Evolutionary conservation across 1,140 invertebrate species (phyloP).

Genomic region (Drepana arcuata): DNA sequence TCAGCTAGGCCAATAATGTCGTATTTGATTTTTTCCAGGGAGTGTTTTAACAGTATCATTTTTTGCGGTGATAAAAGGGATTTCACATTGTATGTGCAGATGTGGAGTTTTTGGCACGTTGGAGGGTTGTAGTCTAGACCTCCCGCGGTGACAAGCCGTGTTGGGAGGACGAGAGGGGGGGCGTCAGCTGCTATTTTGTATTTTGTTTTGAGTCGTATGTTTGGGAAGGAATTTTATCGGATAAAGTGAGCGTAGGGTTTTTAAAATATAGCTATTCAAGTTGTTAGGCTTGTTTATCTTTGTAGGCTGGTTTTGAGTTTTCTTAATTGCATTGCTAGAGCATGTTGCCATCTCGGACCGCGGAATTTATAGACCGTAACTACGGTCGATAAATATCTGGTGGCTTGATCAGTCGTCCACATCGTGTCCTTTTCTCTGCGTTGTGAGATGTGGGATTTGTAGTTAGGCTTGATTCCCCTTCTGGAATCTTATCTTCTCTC

Average conservation of each 20-base stretch:
- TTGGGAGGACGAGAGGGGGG: constrained; percentile 17
- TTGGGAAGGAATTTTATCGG: constrained; percentile 3
- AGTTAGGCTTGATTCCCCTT: neutral
- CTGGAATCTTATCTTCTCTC: neutral
- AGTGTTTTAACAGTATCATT: neutral
- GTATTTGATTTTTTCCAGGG: neutral
- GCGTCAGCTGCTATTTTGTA: constrained; percentile 14
- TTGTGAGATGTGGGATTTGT: neutral
- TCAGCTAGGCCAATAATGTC: constrained; percentile 2
- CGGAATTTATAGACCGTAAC: constrained; percentile 1
- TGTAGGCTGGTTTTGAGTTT: constrained; percentile 11
- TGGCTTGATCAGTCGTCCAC: constrained; percentile 10
- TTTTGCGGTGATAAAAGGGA: neutral
- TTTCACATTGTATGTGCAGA: constrained; percentile 5
- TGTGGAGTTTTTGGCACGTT: constrained; percentile 5
- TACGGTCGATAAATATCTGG: constrained; percentile 15
- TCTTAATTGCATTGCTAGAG: constrained; percentile 3
- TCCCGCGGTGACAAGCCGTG: constrained; percentile 25
- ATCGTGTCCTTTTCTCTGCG: constrained; percentile 5
- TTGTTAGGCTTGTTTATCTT: constrained; percentile 14
- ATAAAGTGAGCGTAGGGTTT: constrained; percentile 5
- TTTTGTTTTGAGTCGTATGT: constrained; percentile 1
- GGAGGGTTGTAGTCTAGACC: constrained; percentile 20
- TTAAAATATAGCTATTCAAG: constrained; percentile 12
- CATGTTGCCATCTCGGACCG: constrained; percentile 7